These are phyloP conservation scores for Dasyprocta punctata DNA, from an alignment of 2,113 vertebrate species.

Conservation along the genomic window DNA sequence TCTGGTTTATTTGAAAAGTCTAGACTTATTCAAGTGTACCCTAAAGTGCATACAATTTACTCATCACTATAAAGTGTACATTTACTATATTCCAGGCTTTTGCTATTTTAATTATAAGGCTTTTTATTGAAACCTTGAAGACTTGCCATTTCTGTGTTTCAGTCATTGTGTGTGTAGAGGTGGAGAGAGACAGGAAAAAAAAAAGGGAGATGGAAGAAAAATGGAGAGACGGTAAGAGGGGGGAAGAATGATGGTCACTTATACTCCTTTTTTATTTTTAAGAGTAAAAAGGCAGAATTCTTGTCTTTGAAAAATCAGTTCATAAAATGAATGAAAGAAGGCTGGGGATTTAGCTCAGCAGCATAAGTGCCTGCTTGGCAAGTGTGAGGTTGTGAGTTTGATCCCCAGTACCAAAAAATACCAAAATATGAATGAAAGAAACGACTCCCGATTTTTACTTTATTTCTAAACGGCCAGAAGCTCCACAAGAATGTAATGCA, in stretches of 20 bases:
- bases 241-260: neutral
- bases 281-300: neutral
- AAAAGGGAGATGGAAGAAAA: neutral
- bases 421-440: neutral
- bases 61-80: neutral
- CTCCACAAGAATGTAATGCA: neutral
- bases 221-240: neutral
- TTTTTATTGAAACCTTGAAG: neutral
- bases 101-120: neutral
- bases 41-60: constrained; percentile 19
- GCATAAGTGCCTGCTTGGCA: too few species aligned
- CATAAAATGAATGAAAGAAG: neutral
- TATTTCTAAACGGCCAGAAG: constrained; percentile 2
- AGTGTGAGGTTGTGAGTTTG: too few species aligned
- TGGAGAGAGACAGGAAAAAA: neutral
- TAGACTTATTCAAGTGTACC: neutral
- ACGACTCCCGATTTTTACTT: neutral
- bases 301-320: neutral
- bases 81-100: neutral
- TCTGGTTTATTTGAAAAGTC: neutral
- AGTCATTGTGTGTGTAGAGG: neutral
- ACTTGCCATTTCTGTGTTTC: neutral
- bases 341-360: too few species aligned
- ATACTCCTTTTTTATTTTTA: neutral
- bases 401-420: too few species aligned